Base-by-base conservation (phyloP, 2,113 vertebrate genomes). In the Mystacornis crossleyi region DNA sequence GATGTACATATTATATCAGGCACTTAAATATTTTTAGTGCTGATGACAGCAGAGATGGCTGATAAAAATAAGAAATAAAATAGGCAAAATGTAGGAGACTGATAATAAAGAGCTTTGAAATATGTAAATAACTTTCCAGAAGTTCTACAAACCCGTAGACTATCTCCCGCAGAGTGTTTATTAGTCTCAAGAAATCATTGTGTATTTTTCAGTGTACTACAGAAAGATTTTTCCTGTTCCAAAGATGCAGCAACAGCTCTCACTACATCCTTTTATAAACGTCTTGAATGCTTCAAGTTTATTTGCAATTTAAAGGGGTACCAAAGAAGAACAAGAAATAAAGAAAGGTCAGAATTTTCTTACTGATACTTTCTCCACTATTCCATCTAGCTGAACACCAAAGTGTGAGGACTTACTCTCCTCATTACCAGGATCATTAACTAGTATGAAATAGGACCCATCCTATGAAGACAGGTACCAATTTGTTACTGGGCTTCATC, bases 1-100 rank as follows among this genome's bases (percentile, higher is more conserved):
- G 54, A 38, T 62, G 31, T 38, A 81, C 18, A 14, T 55, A 28
- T 64, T 93, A 72, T 93, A 7, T 4, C 47, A 75, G 62, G 47
- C n/a, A 89, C 58, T 89, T 77, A 66, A 14, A 67, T 60, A 29
- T 67, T 84, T 93, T 93, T 86, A 91, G 78, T 86, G 89, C 69
- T 66, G 86, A 93, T 58, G 24, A 77, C 34, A 61, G 50, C 72
- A 48, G 65, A 89, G 62, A 80, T 57, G 48, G 71, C 36, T 90
- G 78, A 95, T 74, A 51, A 90, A 94, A 92, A 81, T 67, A 87
- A 18, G 12, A 61, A 91, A 88, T 70, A 93, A 93, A 95, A 94
- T 20, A 50, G 58, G 38, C 50, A 84, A 96, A 90, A 90, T 74
- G 72, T 58, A 92, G 60, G 51, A 75, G 53, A 73, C 29, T 80